Conservation (phyloP, 2,113 vertebrate species). For the Ranitomeya variabilis region DNA sequence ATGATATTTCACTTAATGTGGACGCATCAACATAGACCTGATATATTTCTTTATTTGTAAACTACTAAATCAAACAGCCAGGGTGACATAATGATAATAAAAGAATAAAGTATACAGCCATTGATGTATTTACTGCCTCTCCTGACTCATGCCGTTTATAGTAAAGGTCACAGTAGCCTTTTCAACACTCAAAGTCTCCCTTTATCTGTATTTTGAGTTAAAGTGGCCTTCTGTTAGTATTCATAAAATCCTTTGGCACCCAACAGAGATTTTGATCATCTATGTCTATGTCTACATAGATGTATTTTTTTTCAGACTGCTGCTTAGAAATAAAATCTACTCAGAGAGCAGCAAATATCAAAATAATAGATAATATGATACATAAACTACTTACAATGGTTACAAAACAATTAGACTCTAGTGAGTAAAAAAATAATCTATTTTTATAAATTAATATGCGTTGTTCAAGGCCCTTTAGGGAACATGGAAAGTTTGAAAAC, state of each 20-base stretch:
- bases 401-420: neutral
- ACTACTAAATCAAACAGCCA: neutral
- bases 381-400: neutral
- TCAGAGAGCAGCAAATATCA: neutral
- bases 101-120: neutral
- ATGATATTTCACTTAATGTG: neutral
- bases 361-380: neutral
- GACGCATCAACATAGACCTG: neutral
- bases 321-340: neutral
- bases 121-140: conserved; percentile 14
- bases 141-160: neutral
- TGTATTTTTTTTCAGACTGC: neutral
- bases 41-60: conserved; percentile 7
- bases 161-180: conserved; percentile 22
- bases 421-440: no score
- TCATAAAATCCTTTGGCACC: neutral
- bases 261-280: neutral
- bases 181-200: neutral
- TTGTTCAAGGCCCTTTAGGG: no score
- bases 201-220: neutral
- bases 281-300: neutral
- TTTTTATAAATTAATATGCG: no score
- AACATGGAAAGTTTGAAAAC: no score
- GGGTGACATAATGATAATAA: conserved; percentile 19
- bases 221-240: neutral